phyloP scores from a whole-genome alignment of 1,140 invertebrate species.

The Ips typographus region DNA sequence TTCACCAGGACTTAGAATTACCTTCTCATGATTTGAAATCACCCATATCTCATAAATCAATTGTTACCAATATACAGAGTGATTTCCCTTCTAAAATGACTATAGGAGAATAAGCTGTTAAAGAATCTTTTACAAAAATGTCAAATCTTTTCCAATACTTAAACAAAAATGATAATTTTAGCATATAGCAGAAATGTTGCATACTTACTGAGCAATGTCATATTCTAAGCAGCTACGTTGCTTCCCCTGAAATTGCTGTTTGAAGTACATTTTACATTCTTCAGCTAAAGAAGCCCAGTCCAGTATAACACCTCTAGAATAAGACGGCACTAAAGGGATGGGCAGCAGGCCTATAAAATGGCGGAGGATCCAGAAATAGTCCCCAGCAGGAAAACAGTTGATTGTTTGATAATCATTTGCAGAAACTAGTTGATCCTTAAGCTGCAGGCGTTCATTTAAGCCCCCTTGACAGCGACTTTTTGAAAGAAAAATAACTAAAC shows the following conservation, averaged over 20 bases:
- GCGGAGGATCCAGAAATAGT: constrained; percentile 38
- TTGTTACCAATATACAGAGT: too few species aligned
- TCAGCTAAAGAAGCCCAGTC: constrained; percentile 30
- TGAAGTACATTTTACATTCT: constrained; percentile 15
- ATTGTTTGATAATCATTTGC: constrained; percentile 14
- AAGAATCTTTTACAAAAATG: neutral
- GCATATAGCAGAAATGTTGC: neutral
- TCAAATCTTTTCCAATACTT: neutral
- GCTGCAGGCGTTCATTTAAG: constrained; percentile 21
- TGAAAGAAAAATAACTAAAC: neutral
- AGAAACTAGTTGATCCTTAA: constrained; percentile 33
- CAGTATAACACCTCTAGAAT: constrained; percentile 20
- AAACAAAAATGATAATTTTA: neutral
- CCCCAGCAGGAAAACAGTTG: constrained; percentile 17
- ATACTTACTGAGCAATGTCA: constrained; percentile 21
- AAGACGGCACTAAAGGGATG: constrained; percentile 36
- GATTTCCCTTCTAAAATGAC: too few species aligned
- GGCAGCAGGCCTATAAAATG: constrained; percentile 40
- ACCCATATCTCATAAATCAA: too few species aligned
- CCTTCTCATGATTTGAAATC: too few species aligned
- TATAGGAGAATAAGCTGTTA: too few species aligned
- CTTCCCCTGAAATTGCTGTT: neutral
- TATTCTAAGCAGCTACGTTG: constrained; percentile 18
- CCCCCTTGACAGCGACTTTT: neutral
- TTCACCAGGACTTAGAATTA: too few species aligned